Percentiles rank a stretch among this genome's conserved stretches.
These are phyloP conservation scores for Chloebia gouldiae DNA, from an alignment of 2,113 vertebrate genomes.

Conservation along the genomic window DNA sequence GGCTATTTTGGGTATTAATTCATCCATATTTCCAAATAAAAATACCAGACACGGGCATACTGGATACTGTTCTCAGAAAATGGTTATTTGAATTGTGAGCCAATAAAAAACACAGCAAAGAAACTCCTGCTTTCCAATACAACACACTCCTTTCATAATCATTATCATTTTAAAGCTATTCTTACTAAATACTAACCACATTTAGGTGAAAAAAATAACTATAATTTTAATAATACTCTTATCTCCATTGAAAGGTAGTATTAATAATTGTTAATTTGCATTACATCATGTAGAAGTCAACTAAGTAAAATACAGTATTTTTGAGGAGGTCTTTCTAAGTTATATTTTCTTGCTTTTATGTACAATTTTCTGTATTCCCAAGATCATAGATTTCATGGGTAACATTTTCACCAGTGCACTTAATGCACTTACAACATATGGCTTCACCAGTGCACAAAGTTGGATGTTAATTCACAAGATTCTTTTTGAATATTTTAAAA, in stretches of 20 bases:
- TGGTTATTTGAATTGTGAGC: not conserved
- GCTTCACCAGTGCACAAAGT: not conserved
- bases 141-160: not conserved
- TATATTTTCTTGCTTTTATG: not conserved
- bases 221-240: not conserved
- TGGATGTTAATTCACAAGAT: not conserved
- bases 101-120: not conserved
- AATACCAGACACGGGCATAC: not conserved
- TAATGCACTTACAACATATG: not conserved
- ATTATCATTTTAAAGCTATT: not conserved
- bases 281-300: not conserved
- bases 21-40: not conserved
- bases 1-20: not conserved
- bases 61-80: not conserved
- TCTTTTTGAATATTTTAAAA: not conserved
- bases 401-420: not conserved
- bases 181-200: not conserved
- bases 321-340: not conserved
- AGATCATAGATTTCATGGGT: not conserved
- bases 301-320: not conserved
- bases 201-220: not conserved
- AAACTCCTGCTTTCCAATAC: not conserved
- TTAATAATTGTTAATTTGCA: not conserved
- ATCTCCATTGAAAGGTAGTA: not conserved
- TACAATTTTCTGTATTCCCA: not conserved